phyloP scores from a whole-genome alignment of 1,140 invertebrate genomes.

The Akabosia matsudoensis region DNA sequence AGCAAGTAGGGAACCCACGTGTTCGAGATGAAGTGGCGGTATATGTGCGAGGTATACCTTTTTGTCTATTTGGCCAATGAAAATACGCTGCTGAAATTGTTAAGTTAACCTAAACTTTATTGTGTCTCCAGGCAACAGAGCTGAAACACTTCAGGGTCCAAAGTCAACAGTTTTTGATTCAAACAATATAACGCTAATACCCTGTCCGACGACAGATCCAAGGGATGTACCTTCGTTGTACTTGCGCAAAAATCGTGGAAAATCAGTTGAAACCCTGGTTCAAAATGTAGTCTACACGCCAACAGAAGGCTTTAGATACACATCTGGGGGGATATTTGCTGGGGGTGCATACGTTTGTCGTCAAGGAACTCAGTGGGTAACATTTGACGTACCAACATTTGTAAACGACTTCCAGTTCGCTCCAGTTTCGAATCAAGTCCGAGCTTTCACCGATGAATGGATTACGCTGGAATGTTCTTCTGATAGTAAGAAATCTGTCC shows the following conservation, averaged over 20 bases:
- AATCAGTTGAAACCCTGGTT: not conserved
- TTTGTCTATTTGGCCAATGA: not conserved
- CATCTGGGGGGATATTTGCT: not conserved
- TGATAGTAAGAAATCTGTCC: not conserved
- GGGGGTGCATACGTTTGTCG: not conserved
- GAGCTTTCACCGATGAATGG: not conserved
- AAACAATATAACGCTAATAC: not conserved
- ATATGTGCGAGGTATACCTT: not conserved
- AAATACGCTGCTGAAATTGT: not conserved
- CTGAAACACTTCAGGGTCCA: too few species aligned
- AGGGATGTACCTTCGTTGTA: not conserved
- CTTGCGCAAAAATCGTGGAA: not conserved
- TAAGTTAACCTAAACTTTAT: not conserved
- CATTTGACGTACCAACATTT: not conserved
- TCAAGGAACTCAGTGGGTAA: not conserved
- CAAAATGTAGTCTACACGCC: not conserved
- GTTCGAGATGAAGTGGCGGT: not conserved
- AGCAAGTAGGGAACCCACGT: not conserved
- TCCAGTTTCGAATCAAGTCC: not conserved
- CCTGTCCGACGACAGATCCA: conserved; percentile 14
- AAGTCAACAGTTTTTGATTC: not conserved
- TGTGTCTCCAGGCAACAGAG: too few species aligned
- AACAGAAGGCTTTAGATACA: not conserved
- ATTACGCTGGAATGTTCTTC: not conserved
- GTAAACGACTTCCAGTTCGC: not conserved